phyloP scores from a whole-genome alignment of 2,797 vertebrate species.

The Gobionotothen gibberifrons region DNA sequence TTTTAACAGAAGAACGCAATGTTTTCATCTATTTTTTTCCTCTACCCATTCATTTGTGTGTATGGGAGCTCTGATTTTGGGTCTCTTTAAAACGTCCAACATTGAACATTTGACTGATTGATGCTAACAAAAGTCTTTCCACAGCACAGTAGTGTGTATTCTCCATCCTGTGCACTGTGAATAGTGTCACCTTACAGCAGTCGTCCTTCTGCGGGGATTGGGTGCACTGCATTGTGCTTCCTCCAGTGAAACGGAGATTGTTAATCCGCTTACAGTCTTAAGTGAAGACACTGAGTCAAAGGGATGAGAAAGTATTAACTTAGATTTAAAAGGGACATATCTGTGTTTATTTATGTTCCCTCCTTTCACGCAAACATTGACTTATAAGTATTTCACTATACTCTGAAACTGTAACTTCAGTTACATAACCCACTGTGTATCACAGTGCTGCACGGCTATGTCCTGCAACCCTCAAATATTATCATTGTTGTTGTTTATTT shows the following conservation, averaged over 20 bases:
- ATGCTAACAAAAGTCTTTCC: not conserved
- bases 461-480: not conserved
- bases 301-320: not conserved
- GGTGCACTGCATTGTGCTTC: constrained; percentile 20
- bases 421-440: constrained; percentile 2
- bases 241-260: constrained; percentile 9
- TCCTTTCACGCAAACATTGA: not conserved
- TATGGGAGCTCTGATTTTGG: not conserved
- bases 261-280: constrained; percentile 4
- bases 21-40: too few species aligned
- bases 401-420: not conserved
- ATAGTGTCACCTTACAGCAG: constrained; percentile 33
- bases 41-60: not conserved
- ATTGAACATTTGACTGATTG: not conserved
- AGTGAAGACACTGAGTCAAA: constrained; percentile 2
- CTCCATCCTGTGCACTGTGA: not conserved
- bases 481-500: too few species aligned
- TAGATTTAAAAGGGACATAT: not conserved
- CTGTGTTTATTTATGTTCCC: not conserved
- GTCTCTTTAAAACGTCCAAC: not conserved
- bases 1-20: too few species aligned
- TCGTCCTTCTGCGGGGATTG: not conserved
- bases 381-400: not conserved
- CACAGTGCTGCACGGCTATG: not conserved
- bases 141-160: constrained; percentile 1